These are phyloP conservation scores for Rhyacophila brunnea DNA, from an alignment of 1,140 invertebrate species.

Conservation along the genomic window DNA sequence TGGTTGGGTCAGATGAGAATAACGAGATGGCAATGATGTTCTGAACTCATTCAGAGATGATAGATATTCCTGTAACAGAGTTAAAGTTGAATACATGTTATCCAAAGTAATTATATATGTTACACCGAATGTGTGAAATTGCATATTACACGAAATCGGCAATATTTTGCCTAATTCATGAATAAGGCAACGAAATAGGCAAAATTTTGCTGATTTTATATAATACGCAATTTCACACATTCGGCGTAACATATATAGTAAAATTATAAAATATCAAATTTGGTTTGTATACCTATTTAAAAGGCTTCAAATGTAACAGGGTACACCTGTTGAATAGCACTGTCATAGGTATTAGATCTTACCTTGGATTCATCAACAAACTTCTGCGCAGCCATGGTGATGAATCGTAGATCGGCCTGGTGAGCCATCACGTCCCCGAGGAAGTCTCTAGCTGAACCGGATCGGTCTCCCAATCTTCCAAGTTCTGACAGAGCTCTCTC, in stretches of 20 bases:
- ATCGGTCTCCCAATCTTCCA: slow-evolving; percentile 68
- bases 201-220: no score
- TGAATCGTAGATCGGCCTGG: slow-evolving; percentile 90
- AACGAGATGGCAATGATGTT: slow-evolving; percentile 73
- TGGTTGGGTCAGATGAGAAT: slow-evolving; percentile 72
- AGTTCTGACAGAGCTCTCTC: slow-evolving; percentile 80
- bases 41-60: slow-evolving; percentile 81
- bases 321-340: background rate
- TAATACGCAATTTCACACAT: no score
- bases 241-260: background rate
- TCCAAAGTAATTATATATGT: background rate
- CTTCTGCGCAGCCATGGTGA: slow-evolving; percentile 92
- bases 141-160: no score
- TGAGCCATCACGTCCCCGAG: slow-evolving; percentile 93
- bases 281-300: background rate
- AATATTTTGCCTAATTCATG: no score
- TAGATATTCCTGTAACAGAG: slow-evolving; percentile 66
- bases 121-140: no score
- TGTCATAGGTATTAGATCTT: no score
- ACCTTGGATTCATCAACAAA: slow-evolving; percentile 91
- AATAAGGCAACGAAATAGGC: no score
- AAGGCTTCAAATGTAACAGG: background rate
- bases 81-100: no score
- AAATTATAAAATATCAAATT: background rate
- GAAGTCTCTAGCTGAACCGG: slow-evolving; percentile 79